Conservation (phyloP, 64 coral and sea anemone species). For the Pachyseris speciosa region DNA sequence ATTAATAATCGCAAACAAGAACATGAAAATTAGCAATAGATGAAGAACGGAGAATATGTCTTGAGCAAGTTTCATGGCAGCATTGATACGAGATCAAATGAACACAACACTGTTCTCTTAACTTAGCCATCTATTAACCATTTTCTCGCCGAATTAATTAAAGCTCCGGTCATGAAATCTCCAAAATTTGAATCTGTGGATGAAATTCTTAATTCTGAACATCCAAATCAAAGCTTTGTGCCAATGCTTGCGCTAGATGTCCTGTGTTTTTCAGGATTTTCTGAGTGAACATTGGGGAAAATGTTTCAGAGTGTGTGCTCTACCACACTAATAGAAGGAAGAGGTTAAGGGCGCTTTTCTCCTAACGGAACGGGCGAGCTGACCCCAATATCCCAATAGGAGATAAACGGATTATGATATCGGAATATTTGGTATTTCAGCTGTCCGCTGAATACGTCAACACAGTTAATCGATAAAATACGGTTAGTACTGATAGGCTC, state of each 20-base stretch:
- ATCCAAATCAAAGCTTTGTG: not conserved
- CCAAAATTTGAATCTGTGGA: not conserved
- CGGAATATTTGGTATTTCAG: conserved; percentile 30
- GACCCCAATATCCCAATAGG: conserved; percentile 3
- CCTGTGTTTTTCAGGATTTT: not conserved
- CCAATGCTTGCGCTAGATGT: not conserved
- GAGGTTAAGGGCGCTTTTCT: not conserved
- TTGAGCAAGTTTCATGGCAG: not conserved
- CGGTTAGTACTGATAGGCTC: not conserved
- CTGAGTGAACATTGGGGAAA: not conserved
- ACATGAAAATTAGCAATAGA: too few relatives aligned
- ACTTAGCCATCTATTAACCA: not conserved
- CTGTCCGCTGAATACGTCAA: not conserved
- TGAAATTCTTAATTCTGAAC: not conserved
- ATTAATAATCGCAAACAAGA: not conserved
- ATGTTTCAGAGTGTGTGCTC: not conserved
- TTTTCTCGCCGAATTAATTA: too few relatives aligned
- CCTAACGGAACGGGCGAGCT: not conserved
- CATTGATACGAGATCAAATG: not conserved
- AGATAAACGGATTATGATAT: conserved; percentile 40
- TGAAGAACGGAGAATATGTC: not conserved
- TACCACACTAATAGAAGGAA: not conserved
- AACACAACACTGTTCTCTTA: not conserved
- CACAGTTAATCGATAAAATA: conserved; percentile 7
- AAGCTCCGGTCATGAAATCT: not conserved